Evolutionary conservation across 2,113 vertebrate genomes (phyloP).

Genomic region (Bettongia penicillata): DNA sequence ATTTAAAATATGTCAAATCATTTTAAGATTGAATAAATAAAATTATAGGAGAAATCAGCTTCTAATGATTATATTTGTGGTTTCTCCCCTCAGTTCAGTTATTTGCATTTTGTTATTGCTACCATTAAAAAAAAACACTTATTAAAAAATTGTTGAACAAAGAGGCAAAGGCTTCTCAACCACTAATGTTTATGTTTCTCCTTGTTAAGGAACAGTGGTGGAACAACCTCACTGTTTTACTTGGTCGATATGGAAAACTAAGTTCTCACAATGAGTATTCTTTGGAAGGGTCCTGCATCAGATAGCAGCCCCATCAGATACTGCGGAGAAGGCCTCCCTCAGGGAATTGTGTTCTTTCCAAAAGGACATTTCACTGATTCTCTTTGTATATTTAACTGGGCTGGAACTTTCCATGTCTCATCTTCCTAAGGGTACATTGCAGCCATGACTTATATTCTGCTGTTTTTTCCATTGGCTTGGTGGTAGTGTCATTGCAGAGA

Average conservation of each 20-base stretch:
- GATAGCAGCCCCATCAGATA: constrained; percentile 44
- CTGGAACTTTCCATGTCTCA: constrained; percentile 67
- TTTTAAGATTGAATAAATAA: constrained; percentile 14
- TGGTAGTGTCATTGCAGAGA: constrained; percentile 55
- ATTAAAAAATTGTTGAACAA: constrained; percentile 6
- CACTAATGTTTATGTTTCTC: constrained; percentile 25
- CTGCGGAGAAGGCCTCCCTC: constrained; percentile 50
- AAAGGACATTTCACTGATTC: constrained; percentile 65
- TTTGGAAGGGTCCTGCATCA: constrained; percentile 28
- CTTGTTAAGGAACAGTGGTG: neutral
- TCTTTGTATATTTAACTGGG: constrained; percentile 68
- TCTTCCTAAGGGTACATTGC: constrained; percentile 36
- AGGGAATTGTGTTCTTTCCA: constrained; percentile 36
- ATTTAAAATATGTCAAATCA: neutral
- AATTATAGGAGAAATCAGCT: neutral
- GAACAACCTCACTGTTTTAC: constrained; percentile 26
- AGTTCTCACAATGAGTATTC: constrained; percentile 44
- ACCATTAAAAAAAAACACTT: constrained; percentile 42
- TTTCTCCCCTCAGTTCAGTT: constrained; percentile 11
- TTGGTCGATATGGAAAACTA: constrained; percentile 49
- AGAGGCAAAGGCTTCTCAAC: neutral
- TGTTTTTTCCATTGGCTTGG: constrained; percentile 9
- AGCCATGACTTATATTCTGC: constrained; percentile 10
- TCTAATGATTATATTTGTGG: constrained; percentile 33
- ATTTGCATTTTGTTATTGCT: neutral